Percentiles rank a stretch among this genome's conserved stretches.
Conservation (phyloP, 2,797 vertebrate genomes). For the Benthosema pterotum region DNA sequence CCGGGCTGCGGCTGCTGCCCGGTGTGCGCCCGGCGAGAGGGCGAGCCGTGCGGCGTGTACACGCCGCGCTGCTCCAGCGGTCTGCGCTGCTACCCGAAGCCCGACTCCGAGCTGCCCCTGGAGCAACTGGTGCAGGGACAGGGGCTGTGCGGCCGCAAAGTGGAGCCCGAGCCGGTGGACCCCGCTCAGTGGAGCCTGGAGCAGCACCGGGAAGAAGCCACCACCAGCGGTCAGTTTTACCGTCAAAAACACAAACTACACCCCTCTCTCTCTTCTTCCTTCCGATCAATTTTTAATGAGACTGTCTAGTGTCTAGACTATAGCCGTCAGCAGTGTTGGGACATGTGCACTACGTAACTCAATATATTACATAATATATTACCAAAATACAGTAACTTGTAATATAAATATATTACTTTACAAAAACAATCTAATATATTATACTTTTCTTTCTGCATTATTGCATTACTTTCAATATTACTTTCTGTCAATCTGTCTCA, state of each 20-base stretch:
- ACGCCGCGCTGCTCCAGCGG: slow-evolving; percentile 90
- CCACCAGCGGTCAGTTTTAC: slow-evolving; percentile 80
- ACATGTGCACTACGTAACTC: too few relatives aligned
- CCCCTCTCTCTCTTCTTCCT: background rate
- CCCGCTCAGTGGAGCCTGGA: slow-evolving; percentile 71
- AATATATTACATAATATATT: too few relatives aligned
- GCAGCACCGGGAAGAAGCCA: slow-evolving; percentile 84
- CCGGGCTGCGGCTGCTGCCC: slow-evolving; percentile 96
- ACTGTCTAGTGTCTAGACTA: slow-evolving; percentile 74
- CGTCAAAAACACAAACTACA: background rate
- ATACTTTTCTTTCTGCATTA: too few relatives aligned
- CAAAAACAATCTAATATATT: too few relatives aligned
- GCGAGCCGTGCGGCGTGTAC: slow-evolving; percentile 93
- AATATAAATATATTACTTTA: too few relatives aligned
- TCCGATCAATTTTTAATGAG: slow-evolving; percentile 65
- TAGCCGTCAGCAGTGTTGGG: slow-evolving; percentile 7
- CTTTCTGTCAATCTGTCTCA: too few relatives aligned
- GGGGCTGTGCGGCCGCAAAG: slow-evolving; percentile 88
- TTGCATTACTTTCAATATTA: too few relatives aligned
- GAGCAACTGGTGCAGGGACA: slow-evolving; percentile 91
- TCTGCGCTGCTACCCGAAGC: slow-evolving; percentile 92
- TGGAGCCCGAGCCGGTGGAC: slow-evolving; percentile 83
- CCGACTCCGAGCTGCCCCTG: slow-evolving; percentile 90
- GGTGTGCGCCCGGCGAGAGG: slow-evolving; percentile 90
- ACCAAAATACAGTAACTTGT: too few relatives aligned